Conservation (phyloP, 1,140 invertebrate genomes). For the Patella vulgata region DNA sequence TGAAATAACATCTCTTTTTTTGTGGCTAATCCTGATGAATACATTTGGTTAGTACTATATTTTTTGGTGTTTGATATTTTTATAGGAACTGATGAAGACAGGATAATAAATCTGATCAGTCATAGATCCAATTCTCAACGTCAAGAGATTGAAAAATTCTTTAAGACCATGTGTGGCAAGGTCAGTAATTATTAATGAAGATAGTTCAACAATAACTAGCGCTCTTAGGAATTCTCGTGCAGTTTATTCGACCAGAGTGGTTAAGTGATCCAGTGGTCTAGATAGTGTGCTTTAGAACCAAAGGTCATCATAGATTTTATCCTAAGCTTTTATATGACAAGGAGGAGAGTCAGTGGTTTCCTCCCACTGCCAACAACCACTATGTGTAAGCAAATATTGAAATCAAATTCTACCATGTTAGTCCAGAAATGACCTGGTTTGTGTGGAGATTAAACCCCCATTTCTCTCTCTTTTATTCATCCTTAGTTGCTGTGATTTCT, state of each 20-base stretch:
- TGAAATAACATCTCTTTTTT: too few species aligned
- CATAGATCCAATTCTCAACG: slow-evolving; percentile 88
- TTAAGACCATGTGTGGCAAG: slow-evolving; percentile 94
- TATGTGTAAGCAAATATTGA: too few species aligned
- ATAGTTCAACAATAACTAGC: not conserved
- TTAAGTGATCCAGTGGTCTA: not conserved
- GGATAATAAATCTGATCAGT: slow-evolving; percentile 89
- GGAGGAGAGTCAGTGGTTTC: not conserved
- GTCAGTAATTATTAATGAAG: slow-evolving; percentile 67
- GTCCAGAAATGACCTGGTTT: too few species aligned
- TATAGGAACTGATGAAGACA: slow-evolving; percentile 84
- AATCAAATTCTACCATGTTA: too few species aligned
- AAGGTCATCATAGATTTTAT: not conserved
- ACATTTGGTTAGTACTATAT: too few species aligned
- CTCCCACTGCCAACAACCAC: too few species aligned
- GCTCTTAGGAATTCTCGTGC: not conserved
- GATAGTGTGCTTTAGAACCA: slow-evolving; percentile 3
- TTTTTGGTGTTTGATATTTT: not conserved
- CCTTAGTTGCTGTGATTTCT: too few species aligned
- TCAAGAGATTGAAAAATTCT: slow-evolving; percentile 87
- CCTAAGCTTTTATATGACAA: not conserved
- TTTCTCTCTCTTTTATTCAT: too few species aligned
- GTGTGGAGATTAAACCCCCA: too few species aligned
- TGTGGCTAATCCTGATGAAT: too few species aligned
- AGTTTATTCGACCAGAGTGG: not conserved